Percentiles rank a stretch among this genome's conserved stretches.
Conservation (phyloP, 2,888 invertebrate genomes). For the Amphipoea lucens region DNA sequence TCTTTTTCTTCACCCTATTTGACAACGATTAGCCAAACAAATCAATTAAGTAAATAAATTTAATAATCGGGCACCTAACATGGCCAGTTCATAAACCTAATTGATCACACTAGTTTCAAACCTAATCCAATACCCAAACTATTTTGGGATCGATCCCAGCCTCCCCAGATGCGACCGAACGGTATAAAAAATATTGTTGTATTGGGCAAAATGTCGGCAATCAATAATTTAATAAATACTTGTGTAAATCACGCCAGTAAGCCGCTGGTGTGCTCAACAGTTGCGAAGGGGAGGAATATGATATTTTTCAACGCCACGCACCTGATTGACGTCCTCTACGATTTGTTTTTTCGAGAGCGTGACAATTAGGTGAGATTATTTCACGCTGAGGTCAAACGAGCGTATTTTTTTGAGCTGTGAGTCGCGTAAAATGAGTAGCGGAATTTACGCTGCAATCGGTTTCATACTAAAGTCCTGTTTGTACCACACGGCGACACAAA, state of each 20-base stretch:
- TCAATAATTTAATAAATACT: slow-evolving; percentile 62
- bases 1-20: too few species aligned
- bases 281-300: slow-evolving; percentile 56
- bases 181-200: slow-evolving; percentile 37
- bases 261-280: slow-evolving; percentile 42
- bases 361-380: background rate
- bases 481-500: too few species aligned
- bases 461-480: too few species aligned
- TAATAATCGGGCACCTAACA: background rate
- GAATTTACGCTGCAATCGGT: too few species aligned
- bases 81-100: slow-evolving; percentile 3
- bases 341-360: background rate
- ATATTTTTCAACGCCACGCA: slow-evolving; percentile 66
- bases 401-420: too few species aligned
- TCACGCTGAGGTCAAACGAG: too few species aligned
- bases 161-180: slow-evolving; percentile 11
- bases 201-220: slow-evolving; percentile 26
- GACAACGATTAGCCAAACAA: background rate
- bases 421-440: too few species aligned
- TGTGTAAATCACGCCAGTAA: slow-evolving; percentile 55
- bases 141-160: background rate
- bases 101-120: slow-evolving; percentile 24
- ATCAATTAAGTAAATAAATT: background rate
- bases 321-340: slow-evolving; percentile 57
- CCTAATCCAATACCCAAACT: slow-evolving; percentile 5